Base-by-base conservation (phyloP, 2,797 vertebrate species). In the Microctenopoma stevenorrisi region DNA sequence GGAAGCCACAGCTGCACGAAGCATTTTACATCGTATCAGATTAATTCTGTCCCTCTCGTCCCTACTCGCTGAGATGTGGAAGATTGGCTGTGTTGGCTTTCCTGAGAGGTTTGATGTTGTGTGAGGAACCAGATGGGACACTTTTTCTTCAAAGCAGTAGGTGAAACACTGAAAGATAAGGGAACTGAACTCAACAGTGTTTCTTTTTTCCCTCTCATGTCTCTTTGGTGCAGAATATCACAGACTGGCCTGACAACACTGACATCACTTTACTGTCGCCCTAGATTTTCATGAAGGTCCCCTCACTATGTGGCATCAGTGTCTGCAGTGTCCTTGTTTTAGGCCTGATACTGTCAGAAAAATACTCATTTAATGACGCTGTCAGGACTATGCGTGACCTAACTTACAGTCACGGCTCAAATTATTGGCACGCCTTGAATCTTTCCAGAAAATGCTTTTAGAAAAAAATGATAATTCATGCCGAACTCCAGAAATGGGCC, bases 21-120 rank as follows among this genome's bases (percentile, higher is more conserved):
- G 40, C 15, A 50, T 44, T 28, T 63, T 35, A 50, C 52, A 68
- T 76, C 47, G 57, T 54, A 54, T 74, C 37, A 3, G 12, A 53
- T 62, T 33, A 47, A 69, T 51, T 72, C 60, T 16, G 43, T 55
- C 1, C 35, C 52, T 63, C 50, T 72, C 49, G 16, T 56, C 68
- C 16, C 38, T 11, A 0, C 61, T 15, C n/a, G 26, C 44, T 38
- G 53, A 81, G 54, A 72, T 55, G 47, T 26, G 35, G 46, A 59
- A 63, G 44, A 63, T 58, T 48, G 16, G 49, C 26, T 8, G 47
- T 42, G 47, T 54, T 40, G 50, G 46, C 55, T 61, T 6, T 11
- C 42, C 51, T 47, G 53, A 18, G 30, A 48, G 5, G 40, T 66
- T 44, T 61, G 38, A 51, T 43, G 22, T 33, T 0, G 4, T 26